Base-by-base conservation (phyloP, 2,797 vertebrate species). In the Lepilemur septentrionalis region DNA sequence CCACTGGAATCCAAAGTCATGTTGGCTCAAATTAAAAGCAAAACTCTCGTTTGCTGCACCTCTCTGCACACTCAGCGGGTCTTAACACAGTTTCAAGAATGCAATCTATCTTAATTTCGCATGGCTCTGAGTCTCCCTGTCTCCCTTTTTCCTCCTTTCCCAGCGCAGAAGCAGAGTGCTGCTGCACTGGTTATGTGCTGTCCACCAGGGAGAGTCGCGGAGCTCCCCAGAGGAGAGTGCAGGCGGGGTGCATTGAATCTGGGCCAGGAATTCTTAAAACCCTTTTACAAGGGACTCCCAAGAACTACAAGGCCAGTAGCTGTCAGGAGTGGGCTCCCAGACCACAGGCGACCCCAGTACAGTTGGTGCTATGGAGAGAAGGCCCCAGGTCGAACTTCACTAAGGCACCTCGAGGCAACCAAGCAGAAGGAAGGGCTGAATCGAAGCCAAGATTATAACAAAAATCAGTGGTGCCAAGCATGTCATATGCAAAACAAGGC, bases 11-110 rank as follows among this genome's bases (percentile, higher is more conserved):
- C 59, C 91, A 73, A 95, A 97, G 82, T 72, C 79, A 46, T 52
- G 82, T 83, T 91, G 85, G 82, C 69, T 79, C 83, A 87, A 96
- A 97, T 96, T 95, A 96, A 97, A 97, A 95, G 86, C 92, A 96
- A 91, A 96, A 84, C 88, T 78, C 80, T 69, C 52, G 46, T 46
- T 92, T 63, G 91, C 92, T 57, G 59, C 70, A 48, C 92, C 70
- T 94, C 91, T 96, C 79, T 76, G 79, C 79, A 81, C 81, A 91
- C 81, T 57, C 84, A 89, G 96, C 41, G 1, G 78, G 92, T 95
- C 88, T 93, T 80, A 87, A 93, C 90, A 2, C 87, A 91, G 69
- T 95, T 95, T 93, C 35, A 4, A 52, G 86, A 94, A 94, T 65
- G 94, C 85, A 87, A 87, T 94, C 91, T 61, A 43, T 94, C 96